These are phyloP conservation scores for Aphaenogaster ashmeadi DNA, from an alignment of 1,140 invertebrate species.

Conservation along the genomic window DNA sequence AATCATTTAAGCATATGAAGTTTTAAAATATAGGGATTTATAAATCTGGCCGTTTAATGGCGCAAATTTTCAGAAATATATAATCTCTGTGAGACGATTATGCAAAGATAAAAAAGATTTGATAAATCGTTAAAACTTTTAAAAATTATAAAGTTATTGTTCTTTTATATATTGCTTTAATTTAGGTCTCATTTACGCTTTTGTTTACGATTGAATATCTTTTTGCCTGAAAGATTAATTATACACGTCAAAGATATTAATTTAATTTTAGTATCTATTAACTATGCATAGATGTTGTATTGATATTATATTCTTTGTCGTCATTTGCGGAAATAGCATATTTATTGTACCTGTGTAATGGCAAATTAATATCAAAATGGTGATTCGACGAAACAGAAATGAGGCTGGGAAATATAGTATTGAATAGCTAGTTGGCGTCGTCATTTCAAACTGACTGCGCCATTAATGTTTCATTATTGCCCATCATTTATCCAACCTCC, in stretches of 20 bases:
- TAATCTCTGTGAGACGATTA: neutral
- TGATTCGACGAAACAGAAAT: slow-evolving; percentile 73
- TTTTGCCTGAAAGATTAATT: slow-evolving; percentile 20
- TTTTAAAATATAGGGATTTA: neutral
- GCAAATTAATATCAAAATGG: slow-evolving; percentile 76
- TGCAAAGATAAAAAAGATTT: neutral
- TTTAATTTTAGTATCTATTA: slow-evolving; percentile 29
- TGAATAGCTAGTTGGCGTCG: slow-evolving; percentile 69
- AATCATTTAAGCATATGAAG: neutral
- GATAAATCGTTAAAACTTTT: neutral
- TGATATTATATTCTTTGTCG: slow-evolving; percentile 4
- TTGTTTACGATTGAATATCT: neutral
- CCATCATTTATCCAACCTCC: slow-evolving; percentile 77
- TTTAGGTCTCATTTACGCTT: neutral
- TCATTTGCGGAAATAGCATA: slow-evolving; percentile 63
- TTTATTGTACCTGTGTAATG: slow-evolving; percentile 64
- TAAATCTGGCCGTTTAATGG: neutral
- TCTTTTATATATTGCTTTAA: slow-evolving; percentile 6
- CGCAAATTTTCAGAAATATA: neutral
- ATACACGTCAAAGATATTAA: neutral
- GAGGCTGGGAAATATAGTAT: slow-evolving; percentile 73
- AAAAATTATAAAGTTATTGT: slow-evolving; percentile 4
- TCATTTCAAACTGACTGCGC: slow-evolving; percentile 77
- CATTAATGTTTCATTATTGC: slow-evolving; percentile 82
- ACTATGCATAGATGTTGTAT: slow-evolving; percentile 12